Evolutionary conservation across 2,888 invertebrate species (phyloP).

Genomic region (Dryobotodes eremita): DNA sequence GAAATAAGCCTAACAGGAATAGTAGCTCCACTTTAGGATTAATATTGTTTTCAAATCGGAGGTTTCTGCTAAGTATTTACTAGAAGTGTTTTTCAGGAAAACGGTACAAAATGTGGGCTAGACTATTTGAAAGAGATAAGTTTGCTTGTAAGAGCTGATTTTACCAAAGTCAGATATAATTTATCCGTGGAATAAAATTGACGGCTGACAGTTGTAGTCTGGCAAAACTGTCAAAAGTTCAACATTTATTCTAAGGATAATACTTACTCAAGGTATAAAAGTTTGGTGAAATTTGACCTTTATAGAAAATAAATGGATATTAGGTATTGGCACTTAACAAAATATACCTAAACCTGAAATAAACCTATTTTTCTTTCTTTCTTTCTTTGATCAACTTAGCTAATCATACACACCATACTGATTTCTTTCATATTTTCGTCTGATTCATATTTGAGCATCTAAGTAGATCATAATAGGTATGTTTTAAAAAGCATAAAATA

Average conservation of each 20-base stretch:
- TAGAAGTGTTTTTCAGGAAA: not conserved
- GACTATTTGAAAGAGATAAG: not conserved
- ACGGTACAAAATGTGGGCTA: too few relatives aligned
- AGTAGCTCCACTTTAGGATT: not conserved
- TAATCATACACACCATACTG: too few relatives aligned
- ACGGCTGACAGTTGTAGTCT: too few relatives aligned
- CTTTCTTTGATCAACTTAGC: too few relatives aligned
- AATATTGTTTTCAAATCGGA: not conserved
- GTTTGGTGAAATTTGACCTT: too few relatives aligned
- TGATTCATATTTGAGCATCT: not conserved
- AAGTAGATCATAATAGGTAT: too few relatives aligned
- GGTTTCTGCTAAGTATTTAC: not conserved
- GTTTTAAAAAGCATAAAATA: not conserved
- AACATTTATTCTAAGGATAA: too few relatives aligned
- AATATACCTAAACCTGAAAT: not conserved
- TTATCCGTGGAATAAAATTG: too few relatives aligned
- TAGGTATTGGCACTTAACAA: not conserved
- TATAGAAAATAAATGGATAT: not conserved
- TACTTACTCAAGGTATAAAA: too few relatives aligned
- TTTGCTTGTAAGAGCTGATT: not conserved
- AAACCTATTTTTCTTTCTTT: not conserved
- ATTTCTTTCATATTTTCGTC: too few relatives aligned
- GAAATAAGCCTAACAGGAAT: not conserved
- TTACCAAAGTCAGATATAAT: too few relatives aligned
- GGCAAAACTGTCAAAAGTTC: too few relatives aligned